Evolutionary conservation across 2,113 vertebrate genomes (phyloP), one percentile per base, ranked within the genome.

Genomic region (Leiothrix lutea): DNA sequence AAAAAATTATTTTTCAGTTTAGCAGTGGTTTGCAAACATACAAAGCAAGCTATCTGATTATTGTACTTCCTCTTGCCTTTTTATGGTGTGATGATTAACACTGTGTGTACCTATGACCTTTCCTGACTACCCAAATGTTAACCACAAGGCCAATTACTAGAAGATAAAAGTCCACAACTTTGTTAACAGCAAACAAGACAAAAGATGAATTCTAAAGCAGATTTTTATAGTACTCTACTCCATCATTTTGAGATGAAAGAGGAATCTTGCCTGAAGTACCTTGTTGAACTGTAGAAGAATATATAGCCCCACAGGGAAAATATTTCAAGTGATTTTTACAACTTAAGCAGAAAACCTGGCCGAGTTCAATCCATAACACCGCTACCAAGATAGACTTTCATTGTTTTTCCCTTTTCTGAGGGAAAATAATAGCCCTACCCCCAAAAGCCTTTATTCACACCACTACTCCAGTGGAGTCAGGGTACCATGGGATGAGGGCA

Each of bases 1-100:
- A 90, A 95, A 95, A 80, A 78, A 8, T 20, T 88, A 81, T 75
- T 93, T 92, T 86, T 95, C 24, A 92, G 80, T 80, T 93, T 78
- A 71, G 26, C n/a, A 84, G 64, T 83, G 64, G 85, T 88, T 91
- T 95, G 60, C 65, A 95, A 95, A 72, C 69, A 78, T 29, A 58
- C 17, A 51, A 86, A 86, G 44, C 61, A 86, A 86, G 31, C 23
- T 82, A 60, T 77, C 54, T 91, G 60, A 96, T 94, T 88, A 77
- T n/a, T 88, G 64, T 66, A 58, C n/a, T 75, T 74, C 17, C 11
- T 81, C n/a, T 77, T 86, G 31, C 16, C 44, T 47, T 93, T 94
- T 94, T 86, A 81, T 18, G 69, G 71, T 66, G 36, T 66, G 57
- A 64, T 88, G 69, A 48, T 82, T 88, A 88, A 94, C 24, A 47